A percentile compares a stretch with the other conserved stretches of the same genome.
phyloP scores from a whole-genome alignment of 2,888 invertebrate species.

The Embidobia sp. region DNA sequence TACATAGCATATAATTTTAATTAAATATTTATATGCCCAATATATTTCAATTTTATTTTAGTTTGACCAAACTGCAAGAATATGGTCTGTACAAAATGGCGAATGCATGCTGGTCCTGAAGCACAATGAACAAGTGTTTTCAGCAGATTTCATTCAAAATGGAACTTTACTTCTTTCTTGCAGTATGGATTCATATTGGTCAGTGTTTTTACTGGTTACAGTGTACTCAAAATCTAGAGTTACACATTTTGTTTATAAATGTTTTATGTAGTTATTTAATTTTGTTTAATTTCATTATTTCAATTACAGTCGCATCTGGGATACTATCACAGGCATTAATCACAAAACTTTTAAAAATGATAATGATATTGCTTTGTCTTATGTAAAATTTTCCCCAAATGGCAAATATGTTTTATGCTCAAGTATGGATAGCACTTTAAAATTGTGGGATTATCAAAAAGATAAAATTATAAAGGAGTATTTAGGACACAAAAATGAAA shows the following conservation, averaged over 20 bases:
- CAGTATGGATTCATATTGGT: too few species aligned
- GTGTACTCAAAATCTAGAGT: too few species aligned
- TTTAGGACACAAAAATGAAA: conserved; percentile 98
- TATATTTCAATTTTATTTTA: too few species aligned
- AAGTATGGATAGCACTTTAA: conserved; percentile 98
- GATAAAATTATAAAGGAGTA: conserved; percentile 99
- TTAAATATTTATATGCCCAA: too few species aligned
- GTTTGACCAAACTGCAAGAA: too few species aligned
- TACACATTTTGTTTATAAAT: too few species aligned
- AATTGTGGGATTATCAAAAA: conserved; percentile 99
- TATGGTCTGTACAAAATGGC: too few species aligned
- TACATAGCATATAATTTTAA: too few species aligned
- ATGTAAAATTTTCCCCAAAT: conserved; percentile 99
- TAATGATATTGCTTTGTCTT: conserved; percentile 98
- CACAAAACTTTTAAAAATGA: not conserved
- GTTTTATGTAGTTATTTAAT: too few species aligned
- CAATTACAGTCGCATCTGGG: conserved; percentile 5
- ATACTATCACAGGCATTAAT: not conserved
- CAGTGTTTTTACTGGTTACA: too few species aligned
- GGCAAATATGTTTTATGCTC: conserved; percentile 99
- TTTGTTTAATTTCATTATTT: not conserved
- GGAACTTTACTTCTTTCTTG: conserved; percentile 99
- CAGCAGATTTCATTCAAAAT: conserved; percentile 99
- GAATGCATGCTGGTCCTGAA: conserved; percentile 94
- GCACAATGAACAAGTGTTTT: too few species aligned